Evolutionary conservation across 2,888 invertebrate genomes (phyloP), one percentile per base, ranked within the genome.

Genomic region (Tachina grossa): DNA sequence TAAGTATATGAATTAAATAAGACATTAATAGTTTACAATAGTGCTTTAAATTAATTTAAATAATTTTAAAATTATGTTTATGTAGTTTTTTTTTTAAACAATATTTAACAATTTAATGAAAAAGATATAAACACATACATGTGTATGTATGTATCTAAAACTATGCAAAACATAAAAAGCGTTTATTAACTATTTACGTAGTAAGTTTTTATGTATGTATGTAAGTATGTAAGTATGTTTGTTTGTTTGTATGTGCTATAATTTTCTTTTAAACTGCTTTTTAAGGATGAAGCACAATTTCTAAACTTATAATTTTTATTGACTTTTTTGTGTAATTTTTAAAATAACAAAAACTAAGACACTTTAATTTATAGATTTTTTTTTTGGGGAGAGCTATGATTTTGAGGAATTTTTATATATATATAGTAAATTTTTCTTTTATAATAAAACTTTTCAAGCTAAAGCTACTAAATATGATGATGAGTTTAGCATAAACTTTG

Each of bases 331-430:
- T 31, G 6, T 13, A 31, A 19, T 74, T 74, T 69, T 63, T 65
- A 88, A 88, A 66, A 59, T 68, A 81, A 74, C 51, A 87, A 90
- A 90, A 90, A 90, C 90, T 91, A 90, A 90, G 91, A 90, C 90
- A 90, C 90, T 90, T 90, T 88, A 88, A 19, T 87, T 86, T 84
- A 85, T 87, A 85, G 84, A 87, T 72, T 51, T 59, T 79, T 55
- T 65, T 45, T 63, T 69, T 71, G n/a, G 22, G 43, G 8, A 49
- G 47, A 65, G 43, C 51, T 80, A 6, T 63, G 61, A 69, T 51
- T 61, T 69, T 59, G 57, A 59, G 45, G 43, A 19, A 16, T 39
- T 78, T 71, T 59, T 39, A 47, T 53, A 57, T 53, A 19, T 4
- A 31, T 3, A 0, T 31, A 3, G 2, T 31, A 3, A 3, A 3